phyloP scores from a whole-genome alignment of 2,797 vertebrate genomes.

The Periparus ater region DNA sequence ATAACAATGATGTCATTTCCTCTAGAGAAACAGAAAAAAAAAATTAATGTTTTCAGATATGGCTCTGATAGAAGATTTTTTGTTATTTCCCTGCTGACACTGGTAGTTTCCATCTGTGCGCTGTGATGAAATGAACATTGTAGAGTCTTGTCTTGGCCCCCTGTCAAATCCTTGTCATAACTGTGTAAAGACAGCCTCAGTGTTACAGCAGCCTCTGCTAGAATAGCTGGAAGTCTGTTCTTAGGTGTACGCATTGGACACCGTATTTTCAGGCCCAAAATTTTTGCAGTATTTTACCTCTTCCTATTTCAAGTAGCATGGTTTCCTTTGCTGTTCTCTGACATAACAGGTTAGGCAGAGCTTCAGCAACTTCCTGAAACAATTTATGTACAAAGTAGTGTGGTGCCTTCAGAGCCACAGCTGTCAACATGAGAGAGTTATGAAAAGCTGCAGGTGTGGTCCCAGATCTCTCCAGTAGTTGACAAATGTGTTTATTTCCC shows the following conservation, averaged over 20 bases:
- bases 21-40: not conserved
- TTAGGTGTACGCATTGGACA: not conserved
- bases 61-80: not conserved
- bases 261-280: not conserved
- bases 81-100: not conserved
- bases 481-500: constrained; percentile 33
- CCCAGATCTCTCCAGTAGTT: not conserved
- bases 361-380: not conserved
- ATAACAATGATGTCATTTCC: not conserved
- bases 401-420: not conserved
- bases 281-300: not conserved
- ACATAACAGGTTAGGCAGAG: not conserved
- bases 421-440: not conserved
- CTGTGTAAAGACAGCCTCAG: not conserved
- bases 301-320: not conserved
- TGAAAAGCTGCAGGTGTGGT: not conserved
- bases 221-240: not conserved
- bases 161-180: not conserved
- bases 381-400: not conserved
- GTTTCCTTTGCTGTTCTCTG: not conserved
- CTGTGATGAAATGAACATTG: not conserved
- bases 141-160: not conserved
- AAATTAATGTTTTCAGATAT: not conserved
- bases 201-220: not conserved
- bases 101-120: not conserved